Evolutionary conservation across 2,797 vertebrate species (phyloP), one percentile per base, ranked within the genome.

Genomic region (Cephalopachus bancanus): DNA sequence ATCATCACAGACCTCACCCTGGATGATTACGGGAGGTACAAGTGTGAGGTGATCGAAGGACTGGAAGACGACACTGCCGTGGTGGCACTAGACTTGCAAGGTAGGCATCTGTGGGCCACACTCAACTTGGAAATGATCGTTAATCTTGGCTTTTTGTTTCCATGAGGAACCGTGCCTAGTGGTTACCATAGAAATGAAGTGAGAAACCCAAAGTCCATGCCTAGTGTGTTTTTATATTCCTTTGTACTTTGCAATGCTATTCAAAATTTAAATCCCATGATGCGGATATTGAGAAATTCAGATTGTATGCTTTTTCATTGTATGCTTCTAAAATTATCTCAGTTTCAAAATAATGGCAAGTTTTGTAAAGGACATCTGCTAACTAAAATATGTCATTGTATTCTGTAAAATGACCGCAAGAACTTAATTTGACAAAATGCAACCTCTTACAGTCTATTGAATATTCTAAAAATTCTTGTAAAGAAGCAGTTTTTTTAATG

Each of bases 41-140:
- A 98, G 96, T 99, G 99, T 26, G 99, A 99, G 97, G 98, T 99
- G 95, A 99, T 99, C 88, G 99, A 99, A 24, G 99, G 99, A 69
- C 95, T 99, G 92, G 99, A 99, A 60, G 99, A 99, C 3, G 98
- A 97, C 16, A 94, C 98, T 0, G 98, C 98, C 0, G 98, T 99
- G 76, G 93, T 99, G 64, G 69, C 97, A 28, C 95, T 99, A 97
- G 99, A 99, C 72, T 98, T 99, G 96, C 97, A 98, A 98, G 98
- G 98, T 98, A 98, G 49, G 98, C 96, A 75, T 60, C 26, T 19
- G 12, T 16, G n/a, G 57, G 60, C 33, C 30, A 55, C 26, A 4
- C 37, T 33, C 60, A 86, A 71, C 8, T 57, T 76, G 49, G 20
- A 86, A 87, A 83, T 44, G 16, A 62, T 85, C 59, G 37, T 92